Conservation (phyloP, 35 echinoderm and acorn worm species). For the Ptychodera flava region DNA sequence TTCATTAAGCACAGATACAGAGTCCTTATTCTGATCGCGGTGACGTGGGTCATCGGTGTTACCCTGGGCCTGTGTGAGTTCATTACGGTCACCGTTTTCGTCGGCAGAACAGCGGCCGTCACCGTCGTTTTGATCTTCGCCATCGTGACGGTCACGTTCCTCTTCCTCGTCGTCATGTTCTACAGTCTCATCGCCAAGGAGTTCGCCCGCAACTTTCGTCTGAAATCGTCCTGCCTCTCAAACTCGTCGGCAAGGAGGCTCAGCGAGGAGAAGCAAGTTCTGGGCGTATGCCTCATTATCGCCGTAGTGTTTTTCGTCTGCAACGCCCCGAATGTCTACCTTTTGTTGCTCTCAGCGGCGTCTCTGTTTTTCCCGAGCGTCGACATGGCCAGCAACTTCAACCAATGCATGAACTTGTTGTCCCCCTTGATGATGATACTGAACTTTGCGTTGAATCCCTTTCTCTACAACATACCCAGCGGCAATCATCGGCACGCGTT, state of each 20-base stretch:
- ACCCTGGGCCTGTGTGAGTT: not conserved
- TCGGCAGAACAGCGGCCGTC: not conserved
- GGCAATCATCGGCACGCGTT: not conserved
- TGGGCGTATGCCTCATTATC: not conserved
- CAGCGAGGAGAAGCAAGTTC: not conserved
- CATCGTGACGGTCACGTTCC: not conserved
- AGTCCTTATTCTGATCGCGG: not conserved
- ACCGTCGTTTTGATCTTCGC: not conserved
- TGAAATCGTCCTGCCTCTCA: not conserved
- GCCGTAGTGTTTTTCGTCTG: not conserved
- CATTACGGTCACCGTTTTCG: not conserved
- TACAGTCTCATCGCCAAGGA: not conserved
- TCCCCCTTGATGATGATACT: not conserved
- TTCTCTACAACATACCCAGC: not conserved
- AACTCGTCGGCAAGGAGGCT: not conserved
- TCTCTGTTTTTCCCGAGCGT: not conserved
- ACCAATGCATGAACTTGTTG: not conserved
- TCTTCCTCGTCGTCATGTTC: not conserved
- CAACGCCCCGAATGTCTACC: not conserved
- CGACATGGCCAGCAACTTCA: not conserved
- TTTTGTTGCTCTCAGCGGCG: not conserved
- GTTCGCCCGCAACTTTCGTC: not conserved
- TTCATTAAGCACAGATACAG: not conserved
- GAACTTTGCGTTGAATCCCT: not conserved
- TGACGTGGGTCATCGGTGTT: not conserved